These are phyloP conservation scores for Setipinna tenuifilis DNA, from an alignment of 2,797 vertebrate species.

Conservation along the genomic window DNA sequence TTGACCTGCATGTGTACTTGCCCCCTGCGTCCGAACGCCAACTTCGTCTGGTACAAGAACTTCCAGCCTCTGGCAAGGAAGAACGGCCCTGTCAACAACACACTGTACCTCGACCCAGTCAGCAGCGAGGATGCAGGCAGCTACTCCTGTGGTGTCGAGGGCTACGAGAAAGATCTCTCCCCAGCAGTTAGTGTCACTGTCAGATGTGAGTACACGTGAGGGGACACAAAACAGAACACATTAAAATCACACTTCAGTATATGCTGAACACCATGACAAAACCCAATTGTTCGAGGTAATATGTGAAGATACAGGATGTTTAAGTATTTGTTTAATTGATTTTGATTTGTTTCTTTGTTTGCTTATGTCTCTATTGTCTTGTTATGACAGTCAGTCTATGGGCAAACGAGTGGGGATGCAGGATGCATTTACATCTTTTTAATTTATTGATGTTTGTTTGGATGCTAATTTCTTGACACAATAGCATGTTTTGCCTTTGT, in stretches of 20 bases:
- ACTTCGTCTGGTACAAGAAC: not conserved
- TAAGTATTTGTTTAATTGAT: not conserved
- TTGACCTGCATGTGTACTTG: not conserved
- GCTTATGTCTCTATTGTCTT: too few relatives aligned
- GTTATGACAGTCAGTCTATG: too few relatives aligned
- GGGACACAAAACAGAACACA: not conserved
- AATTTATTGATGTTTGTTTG: too few relatives aligned
- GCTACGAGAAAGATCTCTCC: slow-evolving; percentile 1
- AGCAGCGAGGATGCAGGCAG: slow-evolving; percentile 2
- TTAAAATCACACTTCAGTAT: not conserved
- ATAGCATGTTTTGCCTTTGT: too few relatives aligned
- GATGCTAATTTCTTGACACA: too few relatives aligned
- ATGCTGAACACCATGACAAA: not conserved
- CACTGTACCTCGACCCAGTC: not conserved
- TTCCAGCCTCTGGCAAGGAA: not conserved
- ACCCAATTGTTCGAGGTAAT: not conserved
- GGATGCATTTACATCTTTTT: too few relatives aligned
- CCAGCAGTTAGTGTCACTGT: not conserved
- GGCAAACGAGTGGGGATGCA: too few relatives aligned
- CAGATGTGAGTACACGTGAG: not conserved
- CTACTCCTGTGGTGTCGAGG: slow-evolving; percentile 8
- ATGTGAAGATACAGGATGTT: not conserved
- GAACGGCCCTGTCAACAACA: not conserved
- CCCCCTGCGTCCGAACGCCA: not conserved
- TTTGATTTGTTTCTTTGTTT: too few relatives aligned